Base-by-base conservation (phyloP, 2,113 vertebrate species). In the Puntigrus tetrazona region DNA sequence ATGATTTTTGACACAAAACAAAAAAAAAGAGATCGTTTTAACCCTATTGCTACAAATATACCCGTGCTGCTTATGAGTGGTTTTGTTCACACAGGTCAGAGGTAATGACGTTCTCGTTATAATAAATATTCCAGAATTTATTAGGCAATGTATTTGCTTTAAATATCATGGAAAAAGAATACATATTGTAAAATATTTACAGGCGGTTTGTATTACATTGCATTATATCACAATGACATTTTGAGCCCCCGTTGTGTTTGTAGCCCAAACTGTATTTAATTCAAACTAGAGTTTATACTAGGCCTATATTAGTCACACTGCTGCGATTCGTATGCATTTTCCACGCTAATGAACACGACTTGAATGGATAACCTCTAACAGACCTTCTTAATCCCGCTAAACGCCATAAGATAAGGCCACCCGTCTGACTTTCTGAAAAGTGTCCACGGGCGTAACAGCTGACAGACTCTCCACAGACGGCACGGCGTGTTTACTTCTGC, bases 401-500 rank as follows among this genome's bases (percentile, higher is more conserved):
- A 80, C 57, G 3, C 5, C 78, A 7, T n/a, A 34, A 45, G 59
- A 80, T 80, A 52, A 78, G 76, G 25, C 16, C 38, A 57, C 43
- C 22, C 55, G 63, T 45, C 38, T 52, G n/a, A 57, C 79, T 81
- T 45, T 57, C 18, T 27, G 50, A 65, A 43, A 41, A 50, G 69
- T 29, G 78, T 65, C 79, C 82, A 80, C 25, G 57, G 47, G 27
- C 50, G 2, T 43, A 47, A n/a, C 52, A 13, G 25, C 50, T n/a
- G 43, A 45, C 59, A 41, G 29, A 14, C 65, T 86, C 75, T 84
- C 43, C 85, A 16, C 5, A 59, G 36, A 41, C 5, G 38, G 57
- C 63, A 16, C 16, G 65, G 67, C 20, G 4, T 69, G 69, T 79
- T 61, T 75, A 78, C 82, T 81, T 65, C 65, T 84, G 38, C 61